These are phyloP conservation scores for Nylanderia fulva DNA, from an alignment of 1,140 invertebrate species.

Conservation along the genomic window DNA sequence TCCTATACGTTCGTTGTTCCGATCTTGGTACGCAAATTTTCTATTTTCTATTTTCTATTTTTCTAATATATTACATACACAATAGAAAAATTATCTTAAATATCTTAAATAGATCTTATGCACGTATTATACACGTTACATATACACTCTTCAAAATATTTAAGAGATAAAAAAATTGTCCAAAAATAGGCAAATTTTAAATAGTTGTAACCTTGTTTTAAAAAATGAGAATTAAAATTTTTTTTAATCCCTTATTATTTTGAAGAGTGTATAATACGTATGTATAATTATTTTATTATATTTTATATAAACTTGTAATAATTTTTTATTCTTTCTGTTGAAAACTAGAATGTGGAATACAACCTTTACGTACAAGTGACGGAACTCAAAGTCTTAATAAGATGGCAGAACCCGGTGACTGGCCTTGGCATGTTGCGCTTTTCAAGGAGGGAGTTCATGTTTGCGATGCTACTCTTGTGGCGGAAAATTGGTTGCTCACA, in stretches of 20 bases:
- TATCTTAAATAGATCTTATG: neutral
- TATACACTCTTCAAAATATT: no score
- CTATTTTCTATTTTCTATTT: neutral
- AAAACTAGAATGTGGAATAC: constrained; percentile 91
- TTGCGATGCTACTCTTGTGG: constrained; percentile 94
- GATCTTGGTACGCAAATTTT: constrained; percentile 91
- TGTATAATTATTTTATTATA: neutral
- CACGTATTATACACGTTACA: neutral
- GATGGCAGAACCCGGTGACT: constrained; percentile 91
- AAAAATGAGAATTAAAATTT: no score
- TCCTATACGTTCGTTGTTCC: constrained; percentile 92
- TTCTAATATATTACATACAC: constrained; percentile 42
- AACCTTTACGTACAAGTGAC: constrained; percentile 86
- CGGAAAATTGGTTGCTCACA: constrained; percentile 93
- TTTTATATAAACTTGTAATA: neutral
- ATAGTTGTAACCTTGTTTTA: no score
- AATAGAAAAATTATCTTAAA: neutral
- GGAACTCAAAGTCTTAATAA: constrained; percentile 88
- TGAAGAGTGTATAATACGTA: no score
- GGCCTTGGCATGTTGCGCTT: constrained; percentile 95
- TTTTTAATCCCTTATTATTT: no score
- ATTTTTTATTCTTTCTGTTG: neutral
- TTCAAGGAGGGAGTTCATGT: constrained; percentile 94
- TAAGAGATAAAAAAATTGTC: no score
- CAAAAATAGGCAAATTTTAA: no score